phyloP scores from a whole-genome alignment of 2,797 vertebrate species.

The Chelon labrosus region DNA sequence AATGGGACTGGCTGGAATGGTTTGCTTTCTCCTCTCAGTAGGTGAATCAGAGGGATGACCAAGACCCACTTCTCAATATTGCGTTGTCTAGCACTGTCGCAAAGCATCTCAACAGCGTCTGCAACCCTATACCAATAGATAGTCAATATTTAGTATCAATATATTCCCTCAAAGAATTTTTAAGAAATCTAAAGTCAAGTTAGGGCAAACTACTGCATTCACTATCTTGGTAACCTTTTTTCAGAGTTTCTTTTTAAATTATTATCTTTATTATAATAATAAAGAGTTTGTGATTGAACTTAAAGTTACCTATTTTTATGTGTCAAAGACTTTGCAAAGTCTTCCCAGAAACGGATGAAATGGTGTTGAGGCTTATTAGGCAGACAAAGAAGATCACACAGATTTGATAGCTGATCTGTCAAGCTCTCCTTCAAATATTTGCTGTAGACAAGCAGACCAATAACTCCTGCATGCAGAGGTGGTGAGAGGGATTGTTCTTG shows the following conservation, averaged over 20 bases:
- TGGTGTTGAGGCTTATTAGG: fast-evolving
- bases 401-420: background rate
- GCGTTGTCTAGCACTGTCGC: fast-evolving
- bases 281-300: background rate
- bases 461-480: conserved; percentile 29
- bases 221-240: too few relatives aligned
- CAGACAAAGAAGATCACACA: conserved; percentile 47
- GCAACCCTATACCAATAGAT: conserved; percentile 21
- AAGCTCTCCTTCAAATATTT: background rate
- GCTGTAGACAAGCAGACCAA: conserved; percentile 28
- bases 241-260: too few relatives aligned
- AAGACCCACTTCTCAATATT: conserved; percentile 19
- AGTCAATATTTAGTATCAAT: background rate
- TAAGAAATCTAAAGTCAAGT: too few relatives aligned
- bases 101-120: conserved; percentile 23
- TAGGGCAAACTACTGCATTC: too few relatives aligned
- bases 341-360: conserved; percentile 19
- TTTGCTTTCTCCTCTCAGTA: conserved; percentile 52
- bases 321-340: background rate
- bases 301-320: conserved; percentile 26
- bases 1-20: conserved; percentile 39
- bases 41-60: conserved; percentile 55
- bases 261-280: too few relatives aligned
- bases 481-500: background rate
- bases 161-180: too few relatives aligned